Conservation (phyloP, 2,888 invertebrate genomes). For the Sarcophaga carnaria region DNA sequence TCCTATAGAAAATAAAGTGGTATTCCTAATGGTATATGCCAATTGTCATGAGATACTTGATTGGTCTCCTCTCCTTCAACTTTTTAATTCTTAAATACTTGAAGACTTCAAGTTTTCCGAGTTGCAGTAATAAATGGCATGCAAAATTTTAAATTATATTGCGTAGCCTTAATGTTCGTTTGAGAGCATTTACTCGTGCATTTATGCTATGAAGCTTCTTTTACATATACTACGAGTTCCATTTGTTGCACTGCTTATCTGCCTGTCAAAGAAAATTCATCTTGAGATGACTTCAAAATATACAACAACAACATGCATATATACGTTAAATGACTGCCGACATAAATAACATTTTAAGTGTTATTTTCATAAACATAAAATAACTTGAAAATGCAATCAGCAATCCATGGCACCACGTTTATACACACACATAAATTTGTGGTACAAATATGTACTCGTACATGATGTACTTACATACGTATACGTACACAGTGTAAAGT, state of each 20-base stretch:
- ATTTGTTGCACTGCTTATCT: constrained; percentile 44
- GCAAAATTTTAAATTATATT: constrained; percentile 28
- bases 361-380: constrained; percentile 23
- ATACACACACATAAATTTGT: too few species aligned
- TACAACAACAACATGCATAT: not conserved
- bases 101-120: not conserved
- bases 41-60: too few species aligned
- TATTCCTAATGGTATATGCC: too few species aligned
- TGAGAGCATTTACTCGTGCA: constrained; percentile 2
- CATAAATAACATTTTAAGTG: constrained; percentile 28
- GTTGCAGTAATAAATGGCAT: not conserved
- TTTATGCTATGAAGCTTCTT: not conserved
- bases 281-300: constrained; percentile 42
- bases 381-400: not conserved
- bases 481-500: not conserved
- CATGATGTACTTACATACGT: not conserved
- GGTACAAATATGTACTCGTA: not conserved
- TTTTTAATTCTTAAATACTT: not conserved
- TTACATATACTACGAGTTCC: not conserved
- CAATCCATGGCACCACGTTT: too few species aligned
- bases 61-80: too few species aligned
- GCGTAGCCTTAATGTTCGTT: not conserved
- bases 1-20: too few species aligned
- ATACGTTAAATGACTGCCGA: not conserved
- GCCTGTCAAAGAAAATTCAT: constrained; percentile 56